phyloP scores from a whole-genome alignment of 2,797 vertebrate genomes.

The Sitta carolinensis region DNA sequence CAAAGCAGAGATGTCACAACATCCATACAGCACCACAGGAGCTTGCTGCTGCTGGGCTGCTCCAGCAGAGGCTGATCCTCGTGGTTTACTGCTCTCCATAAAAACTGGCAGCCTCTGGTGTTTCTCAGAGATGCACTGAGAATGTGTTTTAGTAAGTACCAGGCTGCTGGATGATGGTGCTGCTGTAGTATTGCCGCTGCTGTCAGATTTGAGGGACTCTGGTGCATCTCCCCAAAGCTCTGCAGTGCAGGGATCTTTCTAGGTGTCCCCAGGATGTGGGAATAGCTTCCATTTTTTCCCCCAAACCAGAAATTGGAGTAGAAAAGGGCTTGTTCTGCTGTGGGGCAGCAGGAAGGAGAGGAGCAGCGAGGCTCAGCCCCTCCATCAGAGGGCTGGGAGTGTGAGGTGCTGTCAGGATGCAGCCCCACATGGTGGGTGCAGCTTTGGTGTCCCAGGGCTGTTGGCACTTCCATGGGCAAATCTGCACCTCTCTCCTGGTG shows the following conservation, averaged over 20 bases:
- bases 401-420: background rate
- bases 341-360: background rate
- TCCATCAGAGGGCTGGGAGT: background rate
- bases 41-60: background rate
- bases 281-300: accelerated
- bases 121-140: background rate
- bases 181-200: accelerated
- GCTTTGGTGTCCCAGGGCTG: background rate
- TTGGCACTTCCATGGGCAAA: background rate
- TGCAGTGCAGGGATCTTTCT: background rate
- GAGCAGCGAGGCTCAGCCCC: background rate
- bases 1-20: background rate
- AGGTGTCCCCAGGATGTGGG: background rate
- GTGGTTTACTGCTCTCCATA: background rate
- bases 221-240: background rate
- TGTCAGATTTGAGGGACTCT: background rate
- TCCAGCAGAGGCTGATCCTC: background rate
- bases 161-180: background rate
- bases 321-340: background rate
- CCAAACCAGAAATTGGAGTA: background rate
- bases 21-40: accelerated
- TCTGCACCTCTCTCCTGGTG: background rate
- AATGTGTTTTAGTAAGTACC: background rate
- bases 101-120: background rate
- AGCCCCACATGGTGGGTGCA: accelerated